These are phyloP conservation scores for Leptogaster cylindrica DNA, from an alignment of 2,888 invertebrate genomes.

Conservation along the genomic window DNA sequence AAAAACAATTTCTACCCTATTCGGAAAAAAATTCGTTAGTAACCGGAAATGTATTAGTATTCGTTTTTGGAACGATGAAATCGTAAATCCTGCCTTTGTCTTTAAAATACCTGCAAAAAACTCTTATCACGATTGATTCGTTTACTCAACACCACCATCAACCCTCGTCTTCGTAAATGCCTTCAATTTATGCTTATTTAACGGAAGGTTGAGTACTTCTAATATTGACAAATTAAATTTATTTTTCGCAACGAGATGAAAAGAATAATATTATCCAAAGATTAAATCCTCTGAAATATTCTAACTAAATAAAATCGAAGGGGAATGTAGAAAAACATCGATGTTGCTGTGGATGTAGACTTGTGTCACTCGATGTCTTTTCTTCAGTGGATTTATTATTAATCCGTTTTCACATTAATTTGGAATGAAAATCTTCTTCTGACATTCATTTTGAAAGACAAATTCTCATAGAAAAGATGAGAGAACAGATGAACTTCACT, in stretches of 20 bases:
- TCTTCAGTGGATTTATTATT: too few species aligned
- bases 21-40: constrained; percentile 19
- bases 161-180: constrained; percentile 14
- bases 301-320: too few species aligned
- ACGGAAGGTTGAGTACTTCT: constrained; percentile 35
- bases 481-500: too few species aligned
- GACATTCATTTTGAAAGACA: too few species aligned
- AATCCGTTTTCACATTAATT: too few species aligned
- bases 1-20: constrained; percentile 7
- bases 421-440: too few species aligned
- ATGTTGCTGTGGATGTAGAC: too few species aligned
- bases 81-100: constrained; percentile 1
- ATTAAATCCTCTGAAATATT: too few species aligned
- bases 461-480: too few species aligned
- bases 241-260: constrained; percentile 18
- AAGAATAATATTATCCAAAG: too few species aligned
- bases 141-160: neutral
- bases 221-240: constrained; percentile 32
- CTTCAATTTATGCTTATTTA: constrained; percentile 31
- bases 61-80: neutral
- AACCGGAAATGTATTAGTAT: constrained; percentile 13
- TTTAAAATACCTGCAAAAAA: constrained; percentile 26
- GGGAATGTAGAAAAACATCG: too few species aligned
- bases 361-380: too few species aligned
- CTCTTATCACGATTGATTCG: constrained; percentile 28